Conservation (phyloP, 92 coral and sea anemone genomes). For the Pocillopora grandis region DNA sequence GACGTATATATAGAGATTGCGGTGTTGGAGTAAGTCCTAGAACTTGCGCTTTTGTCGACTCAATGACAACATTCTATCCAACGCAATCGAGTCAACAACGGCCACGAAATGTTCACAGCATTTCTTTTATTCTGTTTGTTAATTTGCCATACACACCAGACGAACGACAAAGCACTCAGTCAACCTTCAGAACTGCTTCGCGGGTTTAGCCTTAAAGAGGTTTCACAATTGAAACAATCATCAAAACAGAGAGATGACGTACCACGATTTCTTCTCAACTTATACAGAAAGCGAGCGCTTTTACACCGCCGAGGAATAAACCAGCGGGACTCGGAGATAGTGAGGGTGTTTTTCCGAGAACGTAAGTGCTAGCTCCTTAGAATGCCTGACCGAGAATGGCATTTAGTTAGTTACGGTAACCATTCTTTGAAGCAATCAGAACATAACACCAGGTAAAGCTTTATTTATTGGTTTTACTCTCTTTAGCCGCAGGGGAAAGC, state of each 20-base stretch:
- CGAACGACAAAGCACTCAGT: constrained; percentile 11
- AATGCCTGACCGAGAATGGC: neutral
- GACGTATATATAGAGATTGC: constrained; percentile 15
- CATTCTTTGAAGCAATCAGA: neutral
- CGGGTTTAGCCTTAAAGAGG: neutral
- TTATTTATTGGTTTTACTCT: neutral
- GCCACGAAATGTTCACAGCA: constrained; percentile 14
- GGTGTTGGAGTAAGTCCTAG: constrained; percentile 3
- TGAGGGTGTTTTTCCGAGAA: constrained; percentile 40
- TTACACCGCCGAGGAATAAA: constrained; percentile 26
- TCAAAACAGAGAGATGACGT: constrained; percentile 13
- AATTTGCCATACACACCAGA: constrained; percentile 15
- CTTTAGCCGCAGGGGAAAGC: constrained; percentile 18
- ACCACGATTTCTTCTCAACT: constrained; percentile 39
- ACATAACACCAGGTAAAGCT: neutral
- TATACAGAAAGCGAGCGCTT: constrained; percentile 42
- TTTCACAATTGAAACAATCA: neutral
- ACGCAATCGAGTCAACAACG: constrained; percentile 21
- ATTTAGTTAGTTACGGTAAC: neutral
- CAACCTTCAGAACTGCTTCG: constrained; percentile 7
- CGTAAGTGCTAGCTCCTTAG: constrained; percentile 19
- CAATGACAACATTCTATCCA: constrained; percentile 24
- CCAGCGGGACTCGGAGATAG: constrained; percentile 22
- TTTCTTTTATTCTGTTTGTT: constrained; percentile 28
- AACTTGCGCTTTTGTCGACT: neutral